Base-by-base conservation (phyloP, 2,113 vertebrate species). In the Motacilla tschutschensis region DNA sequence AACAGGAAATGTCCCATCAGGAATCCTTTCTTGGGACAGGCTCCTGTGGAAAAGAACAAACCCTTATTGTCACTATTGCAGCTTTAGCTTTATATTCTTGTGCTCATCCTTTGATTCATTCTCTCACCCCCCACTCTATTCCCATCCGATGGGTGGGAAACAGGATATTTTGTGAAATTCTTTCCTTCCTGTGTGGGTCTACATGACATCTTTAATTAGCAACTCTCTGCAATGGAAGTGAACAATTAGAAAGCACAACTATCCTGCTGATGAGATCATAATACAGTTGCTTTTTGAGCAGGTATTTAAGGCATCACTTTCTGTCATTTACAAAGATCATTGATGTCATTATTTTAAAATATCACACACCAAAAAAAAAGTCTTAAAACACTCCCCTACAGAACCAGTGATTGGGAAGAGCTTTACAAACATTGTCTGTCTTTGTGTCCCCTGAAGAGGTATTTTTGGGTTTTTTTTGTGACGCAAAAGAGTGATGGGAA, bases 1-100 rank as follows among this genome's bases (percentile, higher is more conserved):
- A 94, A 96, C 96, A 97, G 97, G 97, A 97, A 97, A 65, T 66
- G 33, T 92, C 94, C 85, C 96, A 94, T 93, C 75, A 88, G 96
- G 97, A 93, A 94, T 91, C 89, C 79, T 92, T 96, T 95, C 95
- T 97, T 96, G 92, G 50, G 95, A 95, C 93, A 75, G 89, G 75
- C 87, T 94, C 86, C 94, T 93, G 88, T 94, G 94, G 94, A 97
- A 96, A 88, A 96, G 91, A 95, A 97, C 96, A 96, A 95, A 93
- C 89, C 79, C 94, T 92, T 95, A 92, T 93, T 95, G 93, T 93
- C 93, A 43, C 79, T 94, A 69, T 79, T 90, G 86, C 88, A 93
- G 69, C 79, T 91, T 94, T 94, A 83, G 90, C 72, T 84, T 91
- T 72, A 85, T 94, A 91, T 85, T 91, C 86, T 79, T 93, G 69